Evolutionary conservation across 2,113 vertebrate species (phyloP), one percentile per base, ranked within the genome.

Genomic region (Plestiodon gilberti): DNA sequence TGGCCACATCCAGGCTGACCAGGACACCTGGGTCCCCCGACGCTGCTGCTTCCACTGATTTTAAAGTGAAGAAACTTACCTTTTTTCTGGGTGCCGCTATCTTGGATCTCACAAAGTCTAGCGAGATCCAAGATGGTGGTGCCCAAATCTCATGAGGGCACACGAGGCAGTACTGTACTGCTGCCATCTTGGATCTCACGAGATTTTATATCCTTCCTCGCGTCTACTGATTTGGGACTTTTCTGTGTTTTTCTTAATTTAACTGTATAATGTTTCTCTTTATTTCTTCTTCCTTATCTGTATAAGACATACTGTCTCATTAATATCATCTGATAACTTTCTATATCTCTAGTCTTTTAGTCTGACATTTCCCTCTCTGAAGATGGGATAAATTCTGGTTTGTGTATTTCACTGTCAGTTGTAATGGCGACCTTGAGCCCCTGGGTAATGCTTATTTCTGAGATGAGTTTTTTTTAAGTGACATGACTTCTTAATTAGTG

Each of bases 391-490:
- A 87, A 91, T 88, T 75, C 55, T 62, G 77, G 6, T 7, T 57
- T 40, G 25, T 65, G 23, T 85, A 23, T 80, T 83, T 84, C 23
- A 69, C 33, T 38, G 5, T 73, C 7, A 61, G 48, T 86, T 83
- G 77, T 57, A 85, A 88, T 78, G 75, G 7, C 79, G 90, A 85
- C 3, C 87, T 82, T 82, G 59, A 90, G 89, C 40, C 79, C 82
- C 91, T 83, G 0, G 6, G 20, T 76, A 74, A 84, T 76, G 22
- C 11, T 48, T 35, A 35, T 77, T 38, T 69, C 73, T 73, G 85
- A 81, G 88, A 89, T 76, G 67, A 91, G 73, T 71, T 93, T 90
- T 94, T 79, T 84, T 93, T 81, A 85, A 62, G 22, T 55, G 0
- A 71, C 40, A 89, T 82, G 64, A 7, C n/a, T 82, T 91, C 55